Conservation (phyloP, 2,797 vertebrate species). For the Serranus cabrilla region DNA sequence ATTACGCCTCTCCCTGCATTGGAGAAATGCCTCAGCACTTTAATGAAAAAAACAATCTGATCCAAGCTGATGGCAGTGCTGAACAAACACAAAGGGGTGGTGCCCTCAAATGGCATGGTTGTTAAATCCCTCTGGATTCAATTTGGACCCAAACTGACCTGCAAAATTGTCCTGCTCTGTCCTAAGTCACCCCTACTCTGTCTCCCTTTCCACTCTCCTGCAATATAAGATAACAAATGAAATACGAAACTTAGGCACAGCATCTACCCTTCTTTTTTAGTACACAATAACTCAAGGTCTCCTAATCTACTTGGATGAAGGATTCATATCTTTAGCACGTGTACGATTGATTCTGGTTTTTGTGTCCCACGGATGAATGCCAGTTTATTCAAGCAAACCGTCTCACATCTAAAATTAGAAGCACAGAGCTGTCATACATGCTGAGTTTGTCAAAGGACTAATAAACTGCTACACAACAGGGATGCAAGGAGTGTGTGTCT, state of each 20-base stretch:
- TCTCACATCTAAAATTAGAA: constrained; percentile 42
- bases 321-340: not conserved
- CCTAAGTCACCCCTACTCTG: not conserved
- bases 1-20: constrained; percentile 4
- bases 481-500: constrained; percentile 16
- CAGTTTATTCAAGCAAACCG: constrained; percentile 18
- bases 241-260: not conserved
- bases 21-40: not conserved
- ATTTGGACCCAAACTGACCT: constrained; percentile 13
- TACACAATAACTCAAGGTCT: not conserved
- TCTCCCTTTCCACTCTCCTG: not conserved
- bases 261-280: constrained; percentile 1
- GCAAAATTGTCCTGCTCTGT: not conserved
- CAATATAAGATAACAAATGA: constrained; percentile 3
- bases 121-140: constrained; percentile 27
- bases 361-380: constrained; percentile 2
- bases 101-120: not conserved
- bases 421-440: constrained; percentile 10
- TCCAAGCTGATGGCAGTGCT: constrained; percentile 1
- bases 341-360: not conserved
- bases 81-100: constrained; percentile 14
- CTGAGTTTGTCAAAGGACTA: constrained; percentile 20
- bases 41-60: constrained; percentile 10
- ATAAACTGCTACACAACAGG: constrained; percentile 22
- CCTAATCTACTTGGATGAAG: constrained; percentile 8